Percentiles rank a stretch among this genome's conserved stretches.
These are phyloP conservation scores for Nyctibius bracteatus DNA, from an alignment of 2,113 vertebrate species.

Conservation along the genomic window DNA sequence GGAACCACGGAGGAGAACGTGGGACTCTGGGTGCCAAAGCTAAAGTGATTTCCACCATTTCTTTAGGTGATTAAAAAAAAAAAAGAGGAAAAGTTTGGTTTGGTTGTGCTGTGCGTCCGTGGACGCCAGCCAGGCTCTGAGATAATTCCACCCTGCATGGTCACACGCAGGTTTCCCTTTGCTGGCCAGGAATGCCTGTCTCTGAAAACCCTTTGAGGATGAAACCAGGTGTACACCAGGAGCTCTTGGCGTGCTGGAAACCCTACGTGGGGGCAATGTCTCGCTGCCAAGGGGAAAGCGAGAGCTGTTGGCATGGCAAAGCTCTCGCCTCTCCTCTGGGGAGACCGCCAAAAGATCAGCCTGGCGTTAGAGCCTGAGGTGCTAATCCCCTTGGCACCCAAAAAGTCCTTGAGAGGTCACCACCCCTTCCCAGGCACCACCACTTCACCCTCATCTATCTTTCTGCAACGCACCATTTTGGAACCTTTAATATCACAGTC, in stretches of 20 bases:
- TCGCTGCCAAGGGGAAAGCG: neutral
- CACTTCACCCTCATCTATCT: neutral
- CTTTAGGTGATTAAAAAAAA: neutral
- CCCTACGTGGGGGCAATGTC: fast-evolving
- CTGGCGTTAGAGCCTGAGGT: neutral
- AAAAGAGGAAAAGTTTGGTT: neutral
- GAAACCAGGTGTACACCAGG: neutral
- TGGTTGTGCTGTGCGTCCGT: fast-evolving
- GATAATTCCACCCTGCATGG: neutral
- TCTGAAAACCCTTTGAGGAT: neutral
- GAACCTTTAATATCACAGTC: fast-evolving
- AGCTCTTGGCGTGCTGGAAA: neutral
- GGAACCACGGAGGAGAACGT: neutral
- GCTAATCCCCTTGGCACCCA: neutral
- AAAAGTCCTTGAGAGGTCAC: neutral
- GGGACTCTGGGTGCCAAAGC: neutral
- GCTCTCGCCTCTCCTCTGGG: neutral
- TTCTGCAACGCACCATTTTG: fast-evolving
- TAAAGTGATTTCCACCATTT: neutral
- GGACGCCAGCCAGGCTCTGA: neutral
- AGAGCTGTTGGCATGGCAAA: neutral
- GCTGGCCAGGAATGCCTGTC: neutral
- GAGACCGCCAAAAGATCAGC: neutral
- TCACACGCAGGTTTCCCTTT: neutral
- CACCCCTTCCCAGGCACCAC: neutral